Percentiles rank a stretch among this genome's conserved stretches.
phyloP scores from a whole-genome alignment of 2,888 invertebrate genomes.

The Caenorhabditis parvicauda region DNA sequence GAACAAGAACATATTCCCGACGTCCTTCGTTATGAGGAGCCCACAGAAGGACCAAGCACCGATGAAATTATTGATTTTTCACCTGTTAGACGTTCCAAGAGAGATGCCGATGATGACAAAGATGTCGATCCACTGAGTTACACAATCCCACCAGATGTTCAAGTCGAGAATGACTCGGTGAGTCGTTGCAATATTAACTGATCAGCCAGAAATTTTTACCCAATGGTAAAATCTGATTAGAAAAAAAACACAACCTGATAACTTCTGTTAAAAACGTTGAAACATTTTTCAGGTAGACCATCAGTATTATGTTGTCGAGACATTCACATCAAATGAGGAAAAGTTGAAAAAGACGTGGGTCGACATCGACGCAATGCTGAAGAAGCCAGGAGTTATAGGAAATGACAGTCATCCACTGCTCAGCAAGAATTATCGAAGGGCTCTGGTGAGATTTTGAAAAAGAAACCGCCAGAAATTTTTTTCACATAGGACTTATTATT shows the following conservation, averaged over 20 bases:
- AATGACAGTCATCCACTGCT: conserved; percentile 52
- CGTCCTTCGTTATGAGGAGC: conserved; percentile 10
- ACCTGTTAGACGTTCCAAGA: conserved; percentile 8
- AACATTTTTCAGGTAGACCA: conserved; percentile 48
- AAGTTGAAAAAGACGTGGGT: conserved; percentile 41
- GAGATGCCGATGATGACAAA: conserved; percentile 1
- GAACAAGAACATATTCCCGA: conserved; percentile 14
- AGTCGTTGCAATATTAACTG: too few relatives aligned
- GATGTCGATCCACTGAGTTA: conserved; percentile 23
- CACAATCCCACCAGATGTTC: conserved; percentile 20
- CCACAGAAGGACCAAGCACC: conserved; percentile 12
- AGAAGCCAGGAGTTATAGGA: conserved; percentile 43
- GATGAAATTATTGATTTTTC: conserved; percentile 16
- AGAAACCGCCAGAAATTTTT: too few relatives aligned
- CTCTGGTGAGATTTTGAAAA: conserved; percentile 43
- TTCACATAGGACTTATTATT: too few relatives aligned
- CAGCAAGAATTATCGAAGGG: conserved; percentile 51
- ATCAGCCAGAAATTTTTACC: conserved; percentile 4
- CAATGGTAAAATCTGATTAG: neutral
- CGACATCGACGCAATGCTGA: conserved; percentile 50
- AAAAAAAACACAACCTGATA: too few relatives aligned
- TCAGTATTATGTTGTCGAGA: conserved; percentile 49
- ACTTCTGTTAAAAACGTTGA: too few relatives aligned
- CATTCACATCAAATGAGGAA: conserved; percentile 19
- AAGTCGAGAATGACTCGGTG: conserved; percentile 23